Evolutionary conservation across 1,140 invertebrate genomes (phyloP), one percentile per base, ranked within the genome.

Genomic region (Aphaenogaster ashmeadi): DNA sequence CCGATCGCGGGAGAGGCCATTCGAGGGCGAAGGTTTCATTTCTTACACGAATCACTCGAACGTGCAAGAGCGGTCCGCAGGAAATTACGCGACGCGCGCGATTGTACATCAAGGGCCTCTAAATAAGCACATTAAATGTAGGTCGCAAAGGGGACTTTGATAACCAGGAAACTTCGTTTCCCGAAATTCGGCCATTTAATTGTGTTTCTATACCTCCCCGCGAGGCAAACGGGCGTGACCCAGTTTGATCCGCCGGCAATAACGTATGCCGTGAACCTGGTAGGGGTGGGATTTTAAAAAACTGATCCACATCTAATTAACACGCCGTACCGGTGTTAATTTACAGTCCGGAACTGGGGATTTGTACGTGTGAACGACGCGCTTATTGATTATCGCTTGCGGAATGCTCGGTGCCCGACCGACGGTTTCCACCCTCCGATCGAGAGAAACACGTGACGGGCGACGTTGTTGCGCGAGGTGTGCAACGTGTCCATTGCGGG

Each of bases 311-410:
- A 27, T 67, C 33, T 66, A 67, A 80, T 80, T 80, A 80, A 80
- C n/a, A 13, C 5, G 27, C 27, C 27, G 33, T 8, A 15, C 8
- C 18, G 27, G 33, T 13, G 9, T 44, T 67, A 21, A 60, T 56
- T 77, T 77, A n/a, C 38, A 56, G 38, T 44, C 5, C 11, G 54
- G 7, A 58, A 6, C 44, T 15, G 7, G 21, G 13, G 62, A 80
- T 52, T 67, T 50, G 47, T 54, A 13, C 41, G 21, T 79, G 33
- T 0, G 33, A 4, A 44, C 9, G 44, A 80, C 47, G n/a, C 62
- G 47, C 67, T 80, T 80, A 80, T 80, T 67, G 78, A 80, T 80
- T 67, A 80, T 67, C 36, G 47, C 33, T 67, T 15, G 62, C n/a
- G 50, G 54, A 54, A 67, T 52, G 27, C 60, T 50, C 44, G 60